These are phyloP conservation scores for Gastrophryne carolinensis DNA, from an alignment of 2,797 vertebrate genomes.

Conservation along the genomic window DNA sequence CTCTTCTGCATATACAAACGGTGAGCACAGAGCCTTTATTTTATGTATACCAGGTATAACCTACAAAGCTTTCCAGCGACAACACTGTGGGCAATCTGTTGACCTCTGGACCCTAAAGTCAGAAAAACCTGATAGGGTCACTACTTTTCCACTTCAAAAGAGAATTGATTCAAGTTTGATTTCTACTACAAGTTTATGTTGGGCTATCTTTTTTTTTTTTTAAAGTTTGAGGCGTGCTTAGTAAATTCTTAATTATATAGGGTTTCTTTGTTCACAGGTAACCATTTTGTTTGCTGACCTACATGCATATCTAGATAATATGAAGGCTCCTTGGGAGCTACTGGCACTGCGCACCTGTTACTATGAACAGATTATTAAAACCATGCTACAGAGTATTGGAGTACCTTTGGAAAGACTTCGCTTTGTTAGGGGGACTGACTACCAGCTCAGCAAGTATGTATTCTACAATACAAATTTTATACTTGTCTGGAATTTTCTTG, in stretches of 20 bases:
- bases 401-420: constrained; percentile 90
- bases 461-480: neutral
- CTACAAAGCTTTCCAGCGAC: too few species aligned
- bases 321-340: constrained; percentile 98
- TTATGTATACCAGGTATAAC: too few species aligned
- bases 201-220: neutral
- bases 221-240: neutral
- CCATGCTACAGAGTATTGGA: constrained; percentile 92
- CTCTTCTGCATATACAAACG: too few species aligned
- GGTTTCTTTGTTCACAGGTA: constrained; percentile 68
- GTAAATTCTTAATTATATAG: neutral
- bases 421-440: constrained; percentile 91
- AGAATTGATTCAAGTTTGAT: too few species aligned
- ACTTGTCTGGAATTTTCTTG: too few species aligned
- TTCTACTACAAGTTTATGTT: too few species aligned
- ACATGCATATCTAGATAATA: constrained; percentile 95
- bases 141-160: too few species aligned
- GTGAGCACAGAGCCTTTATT: too few species aligned
- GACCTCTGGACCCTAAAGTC: too few species aligned
- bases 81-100: too few species aligned
- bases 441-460: constrained; percentile 91
- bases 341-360: constrained; percentile 88
- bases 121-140: too few species aligned
- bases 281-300: constrained; percentile 92
- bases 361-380: constrained; percentile 92